Percentiles rank a stretch among this genome's conserved stretches.
phyloP scores from a whole-genome alignment of 2,113 vertebrate species.

The Ophiodon elongatus region DNA sequence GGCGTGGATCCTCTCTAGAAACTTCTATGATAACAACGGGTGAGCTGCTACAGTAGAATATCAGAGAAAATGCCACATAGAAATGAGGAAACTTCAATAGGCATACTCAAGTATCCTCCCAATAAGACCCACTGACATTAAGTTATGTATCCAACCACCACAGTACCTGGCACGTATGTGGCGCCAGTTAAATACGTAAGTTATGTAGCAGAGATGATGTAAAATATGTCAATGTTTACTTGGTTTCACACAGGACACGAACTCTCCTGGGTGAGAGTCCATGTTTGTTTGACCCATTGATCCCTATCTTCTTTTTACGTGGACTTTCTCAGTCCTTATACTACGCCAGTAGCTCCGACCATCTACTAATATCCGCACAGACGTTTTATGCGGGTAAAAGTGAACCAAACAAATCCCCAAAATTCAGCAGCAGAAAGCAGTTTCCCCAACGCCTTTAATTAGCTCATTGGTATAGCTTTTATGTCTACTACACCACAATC shows the following conservation, averaged over 20 bases:
- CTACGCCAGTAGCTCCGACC: too few species aligned
- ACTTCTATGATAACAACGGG: constrained; percentile 82
- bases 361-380: too few species aligned
- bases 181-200: neutral
- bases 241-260: neutral
- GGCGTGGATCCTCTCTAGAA: constrained; percentile 80
- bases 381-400: too few species aligned
- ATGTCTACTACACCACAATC: neutral
- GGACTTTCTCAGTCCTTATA: too few species aligned
- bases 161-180: neutral
- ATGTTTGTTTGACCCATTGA: too few species aligned
- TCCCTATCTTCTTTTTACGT: too few species aligned
- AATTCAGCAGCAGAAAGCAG: neutral
- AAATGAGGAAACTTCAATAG: neutral
- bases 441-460: neutral
- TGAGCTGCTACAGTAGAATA: constrained; percentile 53
- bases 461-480: neutral
- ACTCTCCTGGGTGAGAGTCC: too few species aligned
- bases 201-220: neutral
- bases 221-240: neutral
- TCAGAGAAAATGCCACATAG: neutral
- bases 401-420: neutral
- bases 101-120: neutral
- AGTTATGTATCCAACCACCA: neutral
- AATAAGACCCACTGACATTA: neutral